Conservation (phyloP, 2,888 invertebrate genomes). For the Dasysyrphus tricinctus region DNA sequence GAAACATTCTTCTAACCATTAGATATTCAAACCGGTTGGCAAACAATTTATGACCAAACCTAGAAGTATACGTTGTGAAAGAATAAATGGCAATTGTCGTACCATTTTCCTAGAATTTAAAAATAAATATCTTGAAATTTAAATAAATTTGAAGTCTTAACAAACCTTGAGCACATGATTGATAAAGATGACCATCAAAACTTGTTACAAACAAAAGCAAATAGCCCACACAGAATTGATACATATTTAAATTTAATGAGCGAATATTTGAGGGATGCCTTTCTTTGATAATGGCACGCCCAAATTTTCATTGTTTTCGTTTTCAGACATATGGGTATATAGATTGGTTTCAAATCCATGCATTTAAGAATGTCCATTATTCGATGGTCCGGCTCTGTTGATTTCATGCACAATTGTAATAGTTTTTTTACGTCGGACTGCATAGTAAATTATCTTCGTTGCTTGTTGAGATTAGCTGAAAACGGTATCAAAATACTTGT, state of each 20-base stretch:
- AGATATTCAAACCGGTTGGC: constrained; percentile 83
- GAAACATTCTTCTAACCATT: constrained; percentile 80
- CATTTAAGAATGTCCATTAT: constrained; percentile 82
- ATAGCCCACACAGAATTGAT: constrained; percentile 85
- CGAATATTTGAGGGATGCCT: constrained; percentile 77
- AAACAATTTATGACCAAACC: constrained; percentile 87
- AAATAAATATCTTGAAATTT: background rate
- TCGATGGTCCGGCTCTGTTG: constrained; percentile 80
- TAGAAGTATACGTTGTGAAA: constrained; percentile 90
- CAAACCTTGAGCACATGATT: constrained; percentile 85
- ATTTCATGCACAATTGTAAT: constrained; percentile 81
- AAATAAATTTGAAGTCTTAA: background rate
- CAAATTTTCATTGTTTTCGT: constrained; percentile 78
- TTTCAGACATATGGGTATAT: constrained; percentile 79
- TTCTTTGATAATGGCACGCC: constrained; percentile 75
- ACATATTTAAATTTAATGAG: constrained; percentile 85
- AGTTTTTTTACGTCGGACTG: constrained; percentile 82
- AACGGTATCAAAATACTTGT: background rate
- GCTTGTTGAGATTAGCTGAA: constrained; percentile 65
- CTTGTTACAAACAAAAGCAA: constrained; percentile 81
- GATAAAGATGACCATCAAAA: constrained; percentile 91
- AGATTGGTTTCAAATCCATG: constrained; percentile 82
- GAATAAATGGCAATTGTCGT: constrained; percentile 86
- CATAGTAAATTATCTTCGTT: constrained; percentile 76
- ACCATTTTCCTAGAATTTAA: constrained; percentile 81